Conservation (phyloP, 2,888 invertebrate genomes). For the Drosophila sordidapex region DNA sequence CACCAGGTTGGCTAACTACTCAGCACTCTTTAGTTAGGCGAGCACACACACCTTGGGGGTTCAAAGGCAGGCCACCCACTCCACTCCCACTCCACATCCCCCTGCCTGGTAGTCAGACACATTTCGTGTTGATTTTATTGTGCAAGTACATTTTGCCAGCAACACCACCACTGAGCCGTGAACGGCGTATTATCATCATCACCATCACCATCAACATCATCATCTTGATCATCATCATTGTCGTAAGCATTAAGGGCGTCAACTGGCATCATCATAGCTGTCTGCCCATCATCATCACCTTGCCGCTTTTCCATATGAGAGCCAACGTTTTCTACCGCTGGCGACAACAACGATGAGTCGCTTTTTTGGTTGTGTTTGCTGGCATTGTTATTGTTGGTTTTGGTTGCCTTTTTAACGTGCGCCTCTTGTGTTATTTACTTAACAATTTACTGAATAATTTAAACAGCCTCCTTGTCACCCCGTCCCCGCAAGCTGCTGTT, state of each 20-base stretch:
- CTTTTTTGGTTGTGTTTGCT: constrained; percentile 41
- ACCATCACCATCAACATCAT: constrained; percentile 32
- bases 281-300: constrained; percentile 41
- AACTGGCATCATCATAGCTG: constrained; percentile 28
- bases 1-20: background rate
- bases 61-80: constrained; percentile 7
- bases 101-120: constrained; percentile 12
- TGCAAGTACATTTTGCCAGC: constrained; percentile 46
- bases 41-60: constrained; percentile 33
- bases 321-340: constrained; percentile 10
- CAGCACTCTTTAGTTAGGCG: constrained; percentile 6
- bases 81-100: background rate
- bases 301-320: constrained; percentile 43
- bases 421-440: constrained; percentile 76
- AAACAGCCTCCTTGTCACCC: constrained; percentile 45
- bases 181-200: constrained; percentile 56
- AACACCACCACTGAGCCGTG: constrained; percentile 60
- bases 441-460: constrained; percentile 82
- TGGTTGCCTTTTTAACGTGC: constrained; percentile 68
- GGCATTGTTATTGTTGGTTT: constrained; percentile 43
- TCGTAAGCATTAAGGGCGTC: constrained; percentile 7
- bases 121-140: constrained; percentile 73
- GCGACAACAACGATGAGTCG: constrained; percentile 32
- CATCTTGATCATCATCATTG: constrained; percentile 17
- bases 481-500: background rate